Evolutionary conservation across 2,797 vertebrate species (phyloP).

Genomic region (Alfaro cultratus): DNA sequence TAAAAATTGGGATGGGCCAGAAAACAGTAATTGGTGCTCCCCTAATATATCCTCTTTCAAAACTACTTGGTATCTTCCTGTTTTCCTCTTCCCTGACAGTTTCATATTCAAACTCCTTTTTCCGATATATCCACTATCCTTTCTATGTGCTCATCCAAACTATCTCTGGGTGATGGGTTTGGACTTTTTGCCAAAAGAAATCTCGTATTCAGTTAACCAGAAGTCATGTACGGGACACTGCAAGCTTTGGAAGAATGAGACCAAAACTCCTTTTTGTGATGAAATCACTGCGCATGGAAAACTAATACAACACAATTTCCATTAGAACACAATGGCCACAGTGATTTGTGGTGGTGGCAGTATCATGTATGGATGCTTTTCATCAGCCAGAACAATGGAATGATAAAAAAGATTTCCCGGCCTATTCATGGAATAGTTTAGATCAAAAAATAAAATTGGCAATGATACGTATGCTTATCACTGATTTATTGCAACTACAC

Average conservation of each 20-base stretch:
- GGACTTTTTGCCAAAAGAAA: not conserved
- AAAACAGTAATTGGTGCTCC: no score
- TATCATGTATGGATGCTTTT: not conserved
- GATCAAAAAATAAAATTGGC: not conserved
- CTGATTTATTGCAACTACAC: not conserved
- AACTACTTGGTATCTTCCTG: not conserved
- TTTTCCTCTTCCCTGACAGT: not conserved
- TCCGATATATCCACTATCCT: not conserved
- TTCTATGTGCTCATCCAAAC: not conserved
- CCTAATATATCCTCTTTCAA: not conserved
- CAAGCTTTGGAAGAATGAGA: not conserved
- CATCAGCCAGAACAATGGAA: not conserved
- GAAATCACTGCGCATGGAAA: not conserved
- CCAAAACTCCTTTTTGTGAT: not conserved
- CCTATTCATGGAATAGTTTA: not conserved
- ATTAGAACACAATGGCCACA: not conserved
- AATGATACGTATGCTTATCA: not conserved
- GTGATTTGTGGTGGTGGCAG: not conserved
- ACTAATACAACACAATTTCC: not conserved
- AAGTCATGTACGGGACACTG: not conserved
- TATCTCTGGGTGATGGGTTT: not conserved
- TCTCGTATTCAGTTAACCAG: not conserved
- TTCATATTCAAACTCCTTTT: not conserved
- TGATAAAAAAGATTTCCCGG: not conserved
- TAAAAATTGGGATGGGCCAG: not conserved